phyloP scores from a whole-genome alignment of 2,888 invertebrate species.

The Thymelicus acteon region DNA sequence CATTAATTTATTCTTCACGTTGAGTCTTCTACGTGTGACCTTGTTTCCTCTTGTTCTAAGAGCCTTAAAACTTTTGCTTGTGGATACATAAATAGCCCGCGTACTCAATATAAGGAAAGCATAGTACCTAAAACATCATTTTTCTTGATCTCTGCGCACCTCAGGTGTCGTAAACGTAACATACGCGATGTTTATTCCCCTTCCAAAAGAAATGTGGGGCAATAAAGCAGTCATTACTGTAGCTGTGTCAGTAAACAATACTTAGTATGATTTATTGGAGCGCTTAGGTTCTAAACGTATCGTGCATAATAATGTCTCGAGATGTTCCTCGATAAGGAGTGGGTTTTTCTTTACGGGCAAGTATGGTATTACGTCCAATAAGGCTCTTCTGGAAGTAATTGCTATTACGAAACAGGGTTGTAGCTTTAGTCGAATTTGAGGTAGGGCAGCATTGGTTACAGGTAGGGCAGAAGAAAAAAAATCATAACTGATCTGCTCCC shows the following conservation, averaged over 20 bases:
- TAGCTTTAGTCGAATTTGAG: too few species aligned
- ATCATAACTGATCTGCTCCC: too few species aligned
- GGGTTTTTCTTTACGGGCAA: background rate
- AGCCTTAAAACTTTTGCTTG: too few species aligned
- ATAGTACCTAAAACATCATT: background rate
- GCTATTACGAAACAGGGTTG: too few species aligned
- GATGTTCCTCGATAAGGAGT: background rate
- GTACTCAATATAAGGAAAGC: background rate
- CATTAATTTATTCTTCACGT: too few species aligned
- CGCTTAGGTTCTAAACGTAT: background rate
- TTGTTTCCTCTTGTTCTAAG: too few species aligned
- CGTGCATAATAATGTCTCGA: background rate
- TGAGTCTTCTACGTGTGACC: too few species aligned
- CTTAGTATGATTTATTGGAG: constrained; percentile 9
- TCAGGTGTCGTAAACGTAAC: constrained; percentile 10
- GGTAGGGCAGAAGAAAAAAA: too few species aligned
- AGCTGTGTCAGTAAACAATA: constrained; percentile 3
- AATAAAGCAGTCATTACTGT: constrained; percentile 17
- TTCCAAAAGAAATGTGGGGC: constrained; percentile 6
- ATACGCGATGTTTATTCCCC: constrained; percentile 15
- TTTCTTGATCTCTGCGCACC: background rate
- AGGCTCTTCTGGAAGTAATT: too few species aligned
- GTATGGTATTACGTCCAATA: background rate
- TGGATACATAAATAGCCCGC: background rate
- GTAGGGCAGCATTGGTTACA: too few species aligned